Conservation (phyloP, 1,140 invertebrate species). For the Zaprionus ghesquierei region DNA sequence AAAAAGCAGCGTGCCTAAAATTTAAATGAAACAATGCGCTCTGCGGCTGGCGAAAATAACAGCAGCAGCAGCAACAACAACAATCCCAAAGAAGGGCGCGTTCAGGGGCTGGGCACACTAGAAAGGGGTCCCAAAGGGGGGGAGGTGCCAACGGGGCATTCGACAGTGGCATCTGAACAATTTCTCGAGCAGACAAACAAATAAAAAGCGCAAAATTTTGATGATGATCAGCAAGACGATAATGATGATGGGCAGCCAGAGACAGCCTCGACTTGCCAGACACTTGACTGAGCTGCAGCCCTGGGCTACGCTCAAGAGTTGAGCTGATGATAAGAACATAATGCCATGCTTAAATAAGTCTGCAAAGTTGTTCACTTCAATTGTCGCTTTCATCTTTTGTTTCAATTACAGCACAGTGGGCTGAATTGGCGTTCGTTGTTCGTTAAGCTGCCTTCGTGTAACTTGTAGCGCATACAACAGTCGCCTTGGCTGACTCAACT, state of each 20-base stretch:
- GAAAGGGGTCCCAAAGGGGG: background rate
- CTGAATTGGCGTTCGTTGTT: too few species aligned
- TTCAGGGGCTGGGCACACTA: constrained; percentile 37
- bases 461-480: background rate
- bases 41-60: constrained; percentile 31
- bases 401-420: constrained; percentile 15
- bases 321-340: background rate
- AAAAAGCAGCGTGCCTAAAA: constrained; percentile 74
- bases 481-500: background rate
- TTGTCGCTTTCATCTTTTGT: constrained; percentile 7
- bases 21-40: constrained; percentile 67
- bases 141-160: background rate
- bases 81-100: constrained; percentile 43
- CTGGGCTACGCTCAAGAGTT: constrained; percentile 8
- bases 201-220: constrained; percentile 45
- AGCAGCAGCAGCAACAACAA: constrained; percentile 17
- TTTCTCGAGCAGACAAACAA: constrained; percentile 69
- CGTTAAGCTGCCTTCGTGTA: background rate
- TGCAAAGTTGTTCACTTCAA: constrained; percentile 9
- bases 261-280: constrained; percentile 25
- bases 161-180: constrained; percentile 69
- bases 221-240: background rate
- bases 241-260: constrained; percentile 22
- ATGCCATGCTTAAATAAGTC: background rate
- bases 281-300: constrained; percentile 36